Percentiles rank a stretch among this genome's conserved stretches.
Evolutionary conservation across 2,888 invertebrate species (phyloP).

Genomic region (Pogonocherus hispidulus): DNA sequence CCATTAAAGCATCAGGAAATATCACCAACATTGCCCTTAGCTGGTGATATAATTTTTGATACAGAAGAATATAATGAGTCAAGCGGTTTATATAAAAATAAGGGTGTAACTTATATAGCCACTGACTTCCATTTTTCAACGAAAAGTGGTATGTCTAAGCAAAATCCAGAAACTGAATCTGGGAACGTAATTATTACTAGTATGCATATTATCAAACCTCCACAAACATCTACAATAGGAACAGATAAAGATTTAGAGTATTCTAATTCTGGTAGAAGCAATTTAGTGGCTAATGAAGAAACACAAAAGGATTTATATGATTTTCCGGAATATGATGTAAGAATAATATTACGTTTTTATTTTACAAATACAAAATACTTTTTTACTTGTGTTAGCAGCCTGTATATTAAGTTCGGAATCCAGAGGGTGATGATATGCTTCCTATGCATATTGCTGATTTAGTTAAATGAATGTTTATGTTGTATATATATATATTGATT

Average conservation of each 20-base stretch:
- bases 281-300: slow-evolving; percentile 1
- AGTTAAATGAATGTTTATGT: no score
- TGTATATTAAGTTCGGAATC: no score
- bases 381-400: no score
- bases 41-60: neutral
- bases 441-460: no score
- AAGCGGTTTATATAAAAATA: slow-evolving; percentile 1
- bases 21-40: slow-evolving; percentile 1
- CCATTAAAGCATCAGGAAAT: slow-evolving; percentile 1
- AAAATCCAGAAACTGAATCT: neutral
- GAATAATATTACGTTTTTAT: slow-evolving; percentile 4
- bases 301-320: slow-evolving; percentile 1
- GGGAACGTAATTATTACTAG: slow-evolving; percentile 1
- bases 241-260: neutral
- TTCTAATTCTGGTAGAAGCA: neutral
- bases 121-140: neutral
- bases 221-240: neutral
- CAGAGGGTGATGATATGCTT: no score
- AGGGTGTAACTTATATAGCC: neutral
- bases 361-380: slow-evolving; percentile 1
- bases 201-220: slow-evolving; percentile 2
- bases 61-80: neutral
- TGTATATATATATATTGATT: no score
- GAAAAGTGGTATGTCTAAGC: neutral
- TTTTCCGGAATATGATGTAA: slow-evolving; percentile 1